Conservation (phyloP, 2,797 vertebrate species). For the Artibeus lituratus region DNA sequence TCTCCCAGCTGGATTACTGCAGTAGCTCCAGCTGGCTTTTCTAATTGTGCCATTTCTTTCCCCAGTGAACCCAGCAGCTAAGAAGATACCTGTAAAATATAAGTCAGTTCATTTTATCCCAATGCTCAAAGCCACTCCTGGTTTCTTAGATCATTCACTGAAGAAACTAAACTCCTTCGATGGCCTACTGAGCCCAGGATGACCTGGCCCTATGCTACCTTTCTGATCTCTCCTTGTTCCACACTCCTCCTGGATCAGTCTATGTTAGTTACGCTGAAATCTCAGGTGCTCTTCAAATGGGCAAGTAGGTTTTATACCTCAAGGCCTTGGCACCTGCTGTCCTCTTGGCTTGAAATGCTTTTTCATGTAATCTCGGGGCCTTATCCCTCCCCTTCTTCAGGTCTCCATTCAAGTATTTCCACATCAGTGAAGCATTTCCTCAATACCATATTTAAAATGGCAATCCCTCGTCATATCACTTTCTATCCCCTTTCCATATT, state of each 20-base stretch:
- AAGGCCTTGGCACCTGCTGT: background rate
- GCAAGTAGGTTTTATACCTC: background rate
- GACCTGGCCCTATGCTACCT: background rate
- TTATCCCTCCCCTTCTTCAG: background rate
- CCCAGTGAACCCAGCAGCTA: background rate
- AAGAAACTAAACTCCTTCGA: background rate
- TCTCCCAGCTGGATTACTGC: background rate
- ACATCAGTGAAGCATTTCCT: background rate
- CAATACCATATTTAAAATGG: background rate
- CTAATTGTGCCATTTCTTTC: background rate
- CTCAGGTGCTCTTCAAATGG: accelerated
- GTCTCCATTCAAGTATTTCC: background rate
- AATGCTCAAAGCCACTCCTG: background rate
- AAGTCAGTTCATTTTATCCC: background rate
- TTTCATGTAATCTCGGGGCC: background rate
- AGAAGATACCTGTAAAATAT: background rate
- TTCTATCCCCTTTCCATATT: background rate
- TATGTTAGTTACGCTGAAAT: background rate
- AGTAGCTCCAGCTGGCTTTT: background rate
- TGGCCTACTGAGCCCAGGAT: background rate
- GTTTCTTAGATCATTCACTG: background rate
- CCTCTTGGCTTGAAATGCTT: background rate
- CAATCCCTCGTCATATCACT: background rate
- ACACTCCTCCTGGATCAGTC: background rate
- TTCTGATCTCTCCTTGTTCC: background rate